phyloP scores from a whole-genome alignment of 92 coral and sea anemone species.

The Palythoa grandis region DNA sequence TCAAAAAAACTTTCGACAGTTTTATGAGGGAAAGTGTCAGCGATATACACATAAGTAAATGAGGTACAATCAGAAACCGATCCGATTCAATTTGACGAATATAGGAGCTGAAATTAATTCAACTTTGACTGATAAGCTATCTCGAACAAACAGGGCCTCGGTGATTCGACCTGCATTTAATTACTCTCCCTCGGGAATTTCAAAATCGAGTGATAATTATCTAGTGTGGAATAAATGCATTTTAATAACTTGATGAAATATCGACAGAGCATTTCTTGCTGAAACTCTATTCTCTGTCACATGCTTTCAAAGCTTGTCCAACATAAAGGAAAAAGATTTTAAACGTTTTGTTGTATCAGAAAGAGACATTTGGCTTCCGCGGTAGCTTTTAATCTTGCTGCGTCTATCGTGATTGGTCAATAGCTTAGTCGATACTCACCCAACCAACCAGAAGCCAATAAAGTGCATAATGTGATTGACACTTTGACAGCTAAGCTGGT shows the following conservation, averaged over 20 bases:
- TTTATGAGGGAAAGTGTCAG: slow-evolving; percentile 29
- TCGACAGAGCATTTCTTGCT: slow-evolving; percentile 58
- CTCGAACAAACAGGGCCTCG: slow-evolving; percentile 37
- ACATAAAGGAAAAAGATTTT: slow-evolving; percentile 25
- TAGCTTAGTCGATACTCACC: slow-evolving; percentile 28
- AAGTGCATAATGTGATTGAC: slow-evolving; percentile 54
- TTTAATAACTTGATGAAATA: slow-evolving; percentile 84
- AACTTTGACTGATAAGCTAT: slow-evolving; percentile 41
- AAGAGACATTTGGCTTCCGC: slow-evolving; percentile 7
- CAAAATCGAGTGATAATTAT: slow-evolving; percentile 71
- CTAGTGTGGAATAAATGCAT: slow-evolving; percentile 71
- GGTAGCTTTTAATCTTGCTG: slow-evolving; percentile 43
- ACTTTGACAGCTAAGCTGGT: slow-evolving; percentile 49
- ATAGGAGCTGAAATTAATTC: slow-evolving; percentile 38
- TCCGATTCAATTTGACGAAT: slow-evolving; percentile 27
- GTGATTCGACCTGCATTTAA: background rate
- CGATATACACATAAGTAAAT: slow-evolving; percentile 7
- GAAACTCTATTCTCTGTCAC: slow-evolving; percentile 32
- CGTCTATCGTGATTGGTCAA: slow-evolving; percentile 50
- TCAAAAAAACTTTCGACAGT: slow-evolving; percentile 14
- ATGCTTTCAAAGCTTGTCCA: slow-evolving; percentile 12
- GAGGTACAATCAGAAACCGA: slow-evolving; percentile 17
- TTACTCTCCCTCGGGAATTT: slow-evolving; percentile 42
- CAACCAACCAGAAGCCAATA: slow-evolving; percentile 58
- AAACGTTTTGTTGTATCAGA: slow-evolving; percentile 17